phyloP scores from a whole-genome alignment of 2,888 invertebrate genomes.

The Ligdia adustata region DNA sequence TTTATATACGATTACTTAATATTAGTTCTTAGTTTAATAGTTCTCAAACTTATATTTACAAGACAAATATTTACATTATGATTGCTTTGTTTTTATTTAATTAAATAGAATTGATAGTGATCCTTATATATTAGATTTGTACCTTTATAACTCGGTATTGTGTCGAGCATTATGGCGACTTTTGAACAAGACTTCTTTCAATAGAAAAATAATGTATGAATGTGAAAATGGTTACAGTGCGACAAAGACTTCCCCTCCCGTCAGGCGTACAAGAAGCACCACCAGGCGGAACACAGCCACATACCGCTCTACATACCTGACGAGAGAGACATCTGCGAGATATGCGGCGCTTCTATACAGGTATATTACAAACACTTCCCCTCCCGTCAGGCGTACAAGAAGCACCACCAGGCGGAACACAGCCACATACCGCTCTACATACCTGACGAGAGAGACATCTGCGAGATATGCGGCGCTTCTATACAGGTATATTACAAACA shows the following conservation, averaged over 20 bases:
- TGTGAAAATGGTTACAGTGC: too few species aligned
- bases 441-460: slow-evolving; percentile 58
- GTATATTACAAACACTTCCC: slow-evolving; percentile 47
- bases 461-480: slow-evolving; percentile 69
- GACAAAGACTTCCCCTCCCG: slow-evolving; percentile 62
- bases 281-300: slow-evolving; percentile 57
- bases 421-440: slow-evolving; percentile 47
- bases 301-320: slow-evolving; percentile 50
- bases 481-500: background rate
- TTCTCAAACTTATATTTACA: too few species aligned
- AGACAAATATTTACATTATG: too few species aligned
- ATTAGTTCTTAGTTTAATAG: too few species aligned
- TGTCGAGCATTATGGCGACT: too few species aligned
- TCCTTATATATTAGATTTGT: too few species aligned
- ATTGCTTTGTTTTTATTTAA: too few species aligned
- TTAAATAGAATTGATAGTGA: too few species aligned
- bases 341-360: slow-evolving; percentile 65
- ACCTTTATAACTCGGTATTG: too few species aligned
- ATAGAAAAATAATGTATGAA: too few species aligned
- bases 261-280: slow-evolving; percentile 64
- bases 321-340: slow-evolving; percentile 66
- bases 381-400: slow-evolving; percentile 58
- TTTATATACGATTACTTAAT: too few species aligned
- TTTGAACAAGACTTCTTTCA: too few species aligned
- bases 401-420: slow-evolving; percentile 62